Base-by-base conservation (phyloP, 2,113 vertebrate species). In the Oophaga pumilio region DNA sequence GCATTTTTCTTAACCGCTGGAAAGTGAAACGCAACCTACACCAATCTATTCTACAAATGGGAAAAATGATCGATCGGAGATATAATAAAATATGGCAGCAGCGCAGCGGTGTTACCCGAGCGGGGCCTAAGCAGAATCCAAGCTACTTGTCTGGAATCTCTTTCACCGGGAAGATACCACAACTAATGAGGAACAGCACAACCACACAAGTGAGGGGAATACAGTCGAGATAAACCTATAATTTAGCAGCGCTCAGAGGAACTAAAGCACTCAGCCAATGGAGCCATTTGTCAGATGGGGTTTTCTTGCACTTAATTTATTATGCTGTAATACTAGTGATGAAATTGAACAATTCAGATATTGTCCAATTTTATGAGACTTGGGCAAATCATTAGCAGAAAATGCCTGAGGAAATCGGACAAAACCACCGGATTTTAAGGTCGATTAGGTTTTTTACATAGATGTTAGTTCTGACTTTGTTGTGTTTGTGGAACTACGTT, bases 61-160 rank as follows among this genome's bases (percentile, higher is more conserved):
- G 33, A 88, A 79, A 87, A 89, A 87, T 62, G 91, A 89, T 89
- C 89, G 89, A 91, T 90, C 81, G n/a, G 88, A 86, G 90, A 78
- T 60, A 60, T 88, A 90, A 90, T 90, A 78, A 88, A 89, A 90
- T 90, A 86, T 3, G 15, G 81, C 66, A 59, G 81, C 66, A 59
- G 8, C 1, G 8, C 71, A 84, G 87, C 28, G 85, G 82, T 85
- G 90, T 89, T 77, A 73, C 76, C 80, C 87, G 57, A 76, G 50
- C 66, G 84, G 22, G 89, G 49, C 77, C 53, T 9, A 69, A 85
- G 85, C 1, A 88, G 28, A 76, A 80, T 11, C 33, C 73, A 71
- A 57, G 73, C 74, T 73, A 79, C 52, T 87, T 76, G 88, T 33
- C 76, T 91, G 68, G 50, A 85, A 20, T 84, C 12, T 84, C 66